Evolutionary conservation across 2,113 vertebrate species (phyloP), one percentile per base, ranked within the genome.

Genomic region (Picathartes gymnocephalus): DNA sequence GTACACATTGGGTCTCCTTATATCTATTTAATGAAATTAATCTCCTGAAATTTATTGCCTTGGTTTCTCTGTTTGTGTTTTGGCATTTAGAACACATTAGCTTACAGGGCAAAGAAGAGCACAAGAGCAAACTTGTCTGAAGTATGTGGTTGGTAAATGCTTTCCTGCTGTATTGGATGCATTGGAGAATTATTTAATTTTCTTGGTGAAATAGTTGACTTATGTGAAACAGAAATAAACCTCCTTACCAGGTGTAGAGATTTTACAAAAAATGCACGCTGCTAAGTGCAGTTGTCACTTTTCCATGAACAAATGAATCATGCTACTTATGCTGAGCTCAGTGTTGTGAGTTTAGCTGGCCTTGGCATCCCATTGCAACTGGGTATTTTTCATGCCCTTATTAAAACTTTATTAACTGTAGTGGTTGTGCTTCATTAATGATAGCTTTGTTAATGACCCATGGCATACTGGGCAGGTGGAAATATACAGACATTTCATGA

Each of bases 51-150:
- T 82, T 33, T 83, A 90, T 70, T 90, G 71, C 68, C 60, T 56
- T 81, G 50, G 51, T 95, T 95, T 81, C 70, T 85, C 30, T 92
- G 4, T 92, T 89, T 91, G 60, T 76, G 23, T 87, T 87, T 85
- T 91, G 66, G 40, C 39, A 17, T 86, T 84, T 58, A 56, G 48
- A 74, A 40, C 11, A 10, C 24, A 30, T 58, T 50, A 50, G 66
- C 22, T 81, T 64, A 51, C 58, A 68, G 33, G n/a, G 70, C 74
- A 92, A 84, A 88, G 83, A 90, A 57, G 7, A 88, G 68, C 37
- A 54, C 82, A 93, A 76, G 93, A 95, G 40, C 76, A 64, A 86
- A 92, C 88, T 93, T 79, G 86, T 66, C 42, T 21, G 5, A 84
- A 92, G 37, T 71, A 78, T 82, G 79, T 61, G 39, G 27, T 37